These are phyloP conservation scores for Varecia variegata DNA, from an alignment of 2,797 vertebrate species.

Conservation along the genomic window DNA sequence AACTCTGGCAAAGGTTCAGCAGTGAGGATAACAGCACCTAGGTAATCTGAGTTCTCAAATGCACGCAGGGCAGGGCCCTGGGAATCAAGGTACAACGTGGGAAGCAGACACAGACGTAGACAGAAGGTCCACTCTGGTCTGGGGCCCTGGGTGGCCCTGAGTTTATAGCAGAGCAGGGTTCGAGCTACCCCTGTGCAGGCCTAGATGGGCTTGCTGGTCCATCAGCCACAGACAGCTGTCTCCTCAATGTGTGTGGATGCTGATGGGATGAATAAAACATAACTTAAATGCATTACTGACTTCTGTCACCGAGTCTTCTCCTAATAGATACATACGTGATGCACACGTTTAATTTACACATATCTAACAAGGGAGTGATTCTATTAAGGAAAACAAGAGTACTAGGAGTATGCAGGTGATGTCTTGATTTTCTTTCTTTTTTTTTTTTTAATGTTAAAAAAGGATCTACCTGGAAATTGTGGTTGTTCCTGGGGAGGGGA, in stretches of 20 bases:
- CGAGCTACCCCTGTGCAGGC: accelerated
- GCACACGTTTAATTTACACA: too few relatives aligned
- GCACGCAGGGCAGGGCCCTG: background rate
- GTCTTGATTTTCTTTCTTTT: background rate
- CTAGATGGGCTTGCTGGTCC: background rate
- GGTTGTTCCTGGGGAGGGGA: background rate
- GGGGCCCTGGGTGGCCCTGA: background rate
- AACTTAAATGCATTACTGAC: background rate
- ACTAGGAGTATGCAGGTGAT: too few relatives aligned
- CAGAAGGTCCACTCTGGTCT: background rate
- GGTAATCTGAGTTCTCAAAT: background rate
- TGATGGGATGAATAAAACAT: background rate
- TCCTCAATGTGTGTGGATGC: too few relatives aligned
- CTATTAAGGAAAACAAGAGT: background rate
- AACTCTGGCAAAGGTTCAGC: background rate
- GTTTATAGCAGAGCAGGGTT: background rate
- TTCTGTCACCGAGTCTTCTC: background rate
- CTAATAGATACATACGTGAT: background rate
- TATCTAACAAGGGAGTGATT: background rate
- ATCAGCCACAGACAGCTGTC: background rate
- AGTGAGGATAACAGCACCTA: background rate
- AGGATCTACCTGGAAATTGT: background rate
- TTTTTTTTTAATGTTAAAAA: background rate
- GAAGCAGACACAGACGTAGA: too few relatives aligned
- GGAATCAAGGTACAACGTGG: background rate